Percentiles rank a stretch among this genome's conserved stretches.
phyloP scores from a whole-genome alignment of 2,888 invertebrate genomes.

The Cantharis rustica region DNA sequence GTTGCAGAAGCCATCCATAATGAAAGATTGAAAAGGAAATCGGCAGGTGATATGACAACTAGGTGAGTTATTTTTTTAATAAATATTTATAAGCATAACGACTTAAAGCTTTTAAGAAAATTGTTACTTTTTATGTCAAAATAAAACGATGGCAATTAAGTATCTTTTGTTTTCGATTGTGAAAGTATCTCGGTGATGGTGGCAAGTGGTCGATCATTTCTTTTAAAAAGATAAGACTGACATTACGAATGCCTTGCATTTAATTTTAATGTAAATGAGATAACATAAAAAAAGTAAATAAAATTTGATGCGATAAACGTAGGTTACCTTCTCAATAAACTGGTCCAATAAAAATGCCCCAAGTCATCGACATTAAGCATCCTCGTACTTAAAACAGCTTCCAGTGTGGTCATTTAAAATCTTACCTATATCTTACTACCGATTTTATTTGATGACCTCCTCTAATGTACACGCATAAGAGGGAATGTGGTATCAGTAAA shows the following conservation, averaged over 20 bases:
- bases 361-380: slow-evolving; percentile 34
- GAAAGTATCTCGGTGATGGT: slow-evolving; percentile 13
- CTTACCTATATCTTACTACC: slow-evolving; percentile 35
- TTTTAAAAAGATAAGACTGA: slow-evolving; percentile 13
- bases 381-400: slow-evolving; percentile 33
- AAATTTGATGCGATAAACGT: slow-evolving; percentile 35
- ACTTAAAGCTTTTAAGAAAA: slow-evolving; percentile 6
- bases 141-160: slow-evolving; percentile 5
- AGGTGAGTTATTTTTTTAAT: slow-evolving; percentile 43
- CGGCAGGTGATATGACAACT: slow-evolving; percentile 47
- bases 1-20: slow-evolving; percentile 43
- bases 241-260: slow-evolving; percentile 22
- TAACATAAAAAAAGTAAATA: slow-evolving; percentile 31
- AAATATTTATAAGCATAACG: slow-evolving; percentile 8
- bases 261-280: slow-evolving; percentile 33
- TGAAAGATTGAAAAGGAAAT: not conserved
- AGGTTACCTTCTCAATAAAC: slow-evolving; percentile 34
- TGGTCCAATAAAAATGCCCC: slow-evolving; percentile 34
- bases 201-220: slow-evolving; percentile 20
- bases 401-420: slow-evolving; percentile 36
- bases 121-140: slow-evolving; percentile 4
- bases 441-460: slow-evolving; percentile 38
- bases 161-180: slow-evolving; percentile 12
- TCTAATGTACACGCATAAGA: slow-evolving; percentile 33
- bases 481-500: slow-evolving; percentile 28